These are phyloP conservation scores for Elephantulus edwardii DNA, from an alignment of 2,113 vertebrate species.

Conservation along the genomic window DNA sequence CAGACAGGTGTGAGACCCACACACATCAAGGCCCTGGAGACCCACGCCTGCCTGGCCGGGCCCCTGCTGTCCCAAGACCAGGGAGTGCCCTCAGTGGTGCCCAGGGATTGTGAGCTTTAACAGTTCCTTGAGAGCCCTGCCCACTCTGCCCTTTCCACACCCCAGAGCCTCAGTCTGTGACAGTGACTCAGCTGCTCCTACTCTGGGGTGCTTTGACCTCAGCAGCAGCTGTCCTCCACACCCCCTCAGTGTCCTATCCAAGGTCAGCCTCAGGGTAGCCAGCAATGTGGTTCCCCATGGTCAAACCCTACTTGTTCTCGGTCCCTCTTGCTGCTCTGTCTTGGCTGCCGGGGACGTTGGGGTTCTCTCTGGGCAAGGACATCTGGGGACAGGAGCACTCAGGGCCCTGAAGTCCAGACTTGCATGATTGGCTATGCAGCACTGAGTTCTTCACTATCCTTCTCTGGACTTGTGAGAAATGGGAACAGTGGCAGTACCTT, in stretches of 20 bases:
- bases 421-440: background rate
- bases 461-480: background rate
- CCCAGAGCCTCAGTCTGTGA: background rate
- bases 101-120: fast-evolving
- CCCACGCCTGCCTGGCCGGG: too few relatives aligned
- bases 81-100: background rate
- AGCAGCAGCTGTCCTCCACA: background rate
- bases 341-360: background rate
- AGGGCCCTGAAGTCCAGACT: background rate
- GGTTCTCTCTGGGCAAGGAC: background rate
- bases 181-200: background rate
- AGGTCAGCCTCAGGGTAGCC: background rate
- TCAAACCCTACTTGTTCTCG: background rate
- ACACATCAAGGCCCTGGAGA: too few relatives aligned
- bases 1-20: background rate
- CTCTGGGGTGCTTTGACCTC: background rate
- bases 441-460: background rate
- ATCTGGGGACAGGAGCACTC: background rate
- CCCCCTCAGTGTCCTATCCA: background rate
- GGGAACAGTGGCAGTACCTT: background rate
- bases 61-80: fast-evolving
- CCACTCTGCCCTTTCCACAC: background rate
- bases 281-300: background rate
- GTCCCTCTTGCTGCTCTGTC: background rate
- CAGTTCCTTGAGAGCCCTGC: background rate